Base-by-base conservation (phyloP, 1,140 invertebrate species). In the Sycophaga agraensis region DNA sequence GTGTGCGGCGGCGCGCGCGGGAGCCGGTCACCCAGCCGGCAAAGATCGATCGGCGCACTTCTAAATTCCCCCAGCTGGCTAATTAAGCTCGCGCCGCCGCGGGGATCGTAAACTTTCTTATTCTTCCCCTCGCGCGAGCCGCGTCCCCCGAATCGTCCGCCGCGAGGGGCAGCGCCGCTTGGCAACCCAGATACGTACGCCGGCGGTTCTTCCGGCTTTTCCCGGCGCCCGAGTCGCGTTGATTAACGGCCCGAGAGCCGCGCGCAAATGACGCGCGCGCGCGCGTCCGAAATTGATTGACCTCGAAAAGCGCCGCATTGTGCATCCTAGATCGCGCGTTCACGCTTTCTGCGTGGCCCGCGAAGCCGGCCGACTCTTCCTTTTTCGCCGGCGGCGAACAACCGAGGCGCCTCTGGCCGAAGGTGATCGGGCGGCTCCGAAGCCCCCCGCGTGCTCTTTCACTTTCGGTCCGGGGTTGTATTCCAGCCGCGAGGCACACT, bases 381-480 rank as follows among this genome's bases (percentile, higher is more conserved):
- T 53, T 57, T 46, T 57, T 63, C 26, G n/a, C 14, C 16, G 21
- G 48, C 7, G 28, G 34, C 8, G 22, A n/a, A n/a, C 46, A 31
- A 2, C 6, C 16, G 12, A 55, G 60, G n/a, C 58, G 57, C 58
- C 61, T 57, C 61, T 46, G 48, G 58, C 51, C 51, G 49, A 58
- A 63, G 48, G 55, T 53, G 42, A 55, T 56, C 60, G 60, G 19
- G 28, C 45, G 46, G 39, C 21, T n/a, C n/a, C n/a, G 14, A 3
- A 16, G 42, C 17, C 21, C 19, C 58, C 58, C 61, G 58, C 61
- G 61, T 54, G 57, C 58, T 63, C 61, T 49, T 63, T 37, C 51
- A 57, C 35, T 35, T 46, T 53, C 35, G 45, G n/a, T n/a, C n/a
- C n/a, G n/a, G n/a, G n/a, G n/a, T n/a, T n/a, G n/a, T n/a, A n/a